Percentiles rank a stretch among this genome's conserved stretches.
These are phyloP conservation scores for Sarcophaga rosellei DNA, from an alignment of 2,888 invertebrate species.

Conservation along the genomic window DNA sequence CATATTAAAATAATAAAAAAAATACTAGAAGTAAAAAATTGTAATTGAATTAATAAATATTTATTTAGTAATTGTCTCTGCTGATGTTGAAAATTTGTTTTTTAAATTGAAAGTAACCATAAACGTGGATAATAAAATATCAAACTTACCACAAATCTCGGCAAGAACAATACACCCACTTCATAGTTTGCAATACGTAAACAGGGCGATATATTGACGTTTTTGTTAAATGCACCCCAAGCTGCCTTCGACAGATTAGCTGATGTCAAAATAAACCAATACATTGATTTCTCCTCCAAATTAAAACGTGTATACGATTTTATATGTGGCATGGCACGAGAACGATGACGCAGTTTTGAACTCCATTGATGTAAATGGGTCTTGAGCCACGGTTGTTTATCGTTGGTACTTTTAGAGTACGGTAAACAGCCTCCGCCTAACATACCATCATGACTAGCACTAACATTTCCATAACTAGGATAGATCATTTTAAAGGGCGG, in stretches of 20 bases:
- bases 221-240: slow-evolving; percentile 90
- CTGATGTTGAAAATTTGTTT: too few relatives aligned
- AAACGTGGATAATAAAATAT: not conserved
- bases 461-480: slow-evolving; percentile 92
- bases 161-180: slow-evolving; percentile 93
- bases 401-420: slow-evolving; percentile 88
- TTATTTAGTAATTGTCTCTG: too few relatives aligned
- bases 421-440: slow-evolving; percentile 94
- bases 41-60: too few relatives aligned
- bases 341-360: slow-evolving; percentile 86
- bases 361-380: slow-evolving; percentile 92
- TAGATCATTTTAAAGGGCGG: slow-evolving; percentile 86
- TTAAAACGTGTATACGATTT: slow-evolving; percentile 93
- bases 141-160: slow-evolving; percentile 89
- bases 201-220: slow-evolving; percentile 83
- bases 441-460: slow-evolving; percentile 91
- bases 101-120: too few relatives aligned
- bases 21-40: too few relatives aligned
- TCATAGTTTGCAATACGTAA: slow-evolving; percentile 93
- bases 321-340: slow-evolving; percentile 96
- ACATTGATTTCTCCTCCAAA: slow-evolving; percentile 83
- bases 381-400: slow-evolving; percentile 92
- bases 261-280: slow-evolving; percentile 93
- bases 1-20: too few relatives aligned
- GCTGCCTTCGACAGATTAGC: slow-evolving; percentile 98